Evolutionary conservation across 2,888 invertebrate genomes (phyloP).

Genomic region (Cataglyphis cursor): DNA sequence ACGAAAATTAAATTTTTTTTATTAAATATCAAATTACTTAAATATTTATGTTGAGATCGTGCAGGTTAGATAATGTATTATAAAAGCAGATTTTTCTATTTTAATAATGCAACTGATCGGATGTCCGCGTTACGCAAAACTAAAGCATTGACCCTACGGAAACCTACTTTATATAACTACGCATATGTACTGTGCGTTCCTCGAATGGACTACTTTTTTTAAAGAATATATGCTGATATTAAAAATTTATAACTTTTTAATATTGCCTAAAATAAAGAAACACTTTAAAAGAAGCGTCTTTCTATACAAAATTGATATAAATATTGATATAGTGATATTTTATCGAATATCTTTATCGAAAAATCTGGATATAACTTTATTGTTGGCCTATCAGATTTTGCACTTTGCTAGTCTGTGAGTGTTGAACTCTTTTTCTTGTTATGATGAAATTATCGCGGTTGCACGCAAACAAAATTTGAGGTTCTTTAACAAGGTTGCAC

Average conservation of each 20-base stretch:
- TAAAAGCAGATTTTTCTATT: not conserved
- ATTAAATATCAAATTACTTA: not conserved
- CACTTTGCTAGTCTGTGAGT: not conserved
- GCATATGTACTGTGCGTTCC: constrained; percentile 23
- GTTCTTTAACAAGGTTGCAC: not conserved
- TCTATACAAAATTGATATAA: not conserved
- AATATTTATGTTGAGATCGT: not conserved
- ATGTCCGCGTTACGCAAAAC: constrained; percentile 31
- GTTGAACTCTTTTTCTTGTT: constrained; percentile 6
- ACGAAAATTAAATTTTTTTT: not conserved
- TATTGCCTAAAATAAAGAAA: not conserved
- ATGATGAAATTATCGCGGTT: not conserved
- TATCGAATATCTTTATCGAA: not conserved
- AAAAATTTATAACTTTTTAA: constrained; percentile 5
- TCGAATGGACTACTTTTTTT: constrained; percentile 30
- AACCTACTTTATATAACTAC: constrained; percentile 42
- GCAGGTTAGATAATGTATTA: not conserved
- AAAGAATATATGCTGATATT: constrained; percentile 21
- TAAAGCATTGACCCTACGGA: constrained; percentile 27
- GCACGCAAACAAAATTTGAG: not conserved
- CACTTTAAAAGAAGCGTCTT: not conserved
- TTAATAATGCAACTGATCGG: constrained; percentile 1
- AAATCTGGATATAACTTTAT: not conserved
- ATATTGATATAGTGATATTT: not conserved
- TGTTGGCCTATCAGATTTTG: not conserved